These are phyloP conservation scores for Chaetoderma sp. DNA, from an alignment of 2,888 invertebrate species.

Conservation along the genomic window DNA sequence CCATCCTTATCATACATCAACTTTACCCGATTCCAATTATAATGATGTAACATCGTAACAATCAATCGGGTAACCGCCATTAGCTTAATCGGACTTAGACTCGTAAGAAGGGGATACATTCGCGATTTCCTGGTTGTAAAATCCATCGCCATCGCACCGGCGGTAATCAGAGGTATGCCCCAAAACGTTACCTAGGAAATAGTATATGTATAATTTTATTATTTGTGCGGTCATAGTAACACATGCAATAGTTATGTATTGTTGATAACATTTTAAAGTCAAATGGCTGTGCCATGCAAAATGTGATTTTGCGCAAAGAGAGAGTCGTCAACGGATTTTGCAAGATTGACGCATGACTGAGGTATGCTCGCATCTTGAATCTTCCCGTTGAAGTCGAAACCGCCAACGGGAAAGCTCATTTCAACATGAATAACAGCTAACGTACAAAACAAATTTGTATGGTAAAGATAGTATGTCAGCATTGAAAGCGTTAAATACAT, in stretches of 20 bases:
- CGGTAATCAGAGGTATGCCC: slow-evolving; percentile 89
- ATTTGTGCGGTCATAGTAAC: neutral
- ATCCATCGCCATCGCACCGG: slow-evolving; percentile 52
- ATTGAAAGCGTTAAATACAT: too few relatives aligned
- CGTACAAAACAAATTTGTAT: too few relatives aligned
- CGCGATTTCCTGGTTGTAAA: slow-evolving; percentile 38
- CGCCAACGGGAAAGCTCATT: too few relatives aligned
- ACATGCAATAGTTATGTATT: neutral
- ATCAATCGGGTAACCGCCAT: slow-evolving; percentile 45
- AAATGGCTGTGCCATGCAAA: neutral
- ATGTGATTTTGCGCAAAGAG: neutral
- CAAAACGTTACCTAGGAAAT: slow-evolving; percentile 74
- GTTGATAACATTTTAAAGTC: neutral
- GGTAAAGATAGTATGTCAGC: too few relatives aligned
- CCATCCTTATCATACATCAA: slow-evolving; percentile 83
- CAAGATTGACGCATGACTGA: too few relatives aligned
- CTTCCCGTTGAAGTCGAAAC: too few relatives aligned
- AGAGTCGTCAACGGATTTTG: too few relatives aligned
- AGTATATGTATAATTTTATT: slow-evolving; percentile 7
- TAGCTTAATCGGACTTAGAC: slow-evolving; percentile 57
- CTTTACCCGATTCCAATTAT: slow-evolving; percentile 66
- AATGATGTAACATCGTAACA: slow-evolving; percentile 27
- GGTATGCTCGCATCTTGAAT: too few relatives aligned
- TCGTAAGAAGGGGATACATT: slow-evolving; percentile 81
- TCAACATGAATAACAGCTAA: too few relatives aligned